phyloP scores from a whole-genome alignment of 1,140 invertebrate species.

The Tetramorium simillimum region DNA sequence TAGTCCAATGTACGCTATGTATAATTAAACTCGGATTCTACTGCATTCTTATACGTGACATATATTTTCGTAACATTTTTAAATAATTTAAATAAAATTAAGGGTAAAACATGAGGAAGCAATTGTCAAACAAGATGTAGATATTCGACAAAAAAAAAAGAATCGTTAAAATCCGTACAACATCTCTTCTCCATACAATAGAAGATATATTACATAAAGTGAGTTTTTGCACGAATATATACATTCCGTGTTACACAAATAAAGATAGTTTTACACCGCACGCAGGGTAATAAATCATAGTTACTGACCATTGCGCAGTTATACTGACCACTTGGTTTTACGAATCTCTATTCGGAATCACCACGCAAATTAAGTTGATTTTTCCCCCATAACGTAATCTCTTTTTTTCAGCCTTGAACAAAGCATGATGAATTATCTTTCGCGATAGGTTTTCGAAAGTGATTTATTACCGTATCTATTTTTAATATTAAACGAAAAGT shows the following conservation, averaged over 20 bases:
- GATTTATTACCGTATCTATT: neutral
- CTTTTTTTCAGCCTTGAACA: constrained; percentile 1
- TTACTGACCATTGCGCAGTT: constrained; percentile 11
- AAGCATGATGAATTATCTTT: constrained; percentile 14
- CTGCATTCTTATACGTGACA: neutral
- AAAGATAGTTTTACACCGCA: constrained; percentile 4
- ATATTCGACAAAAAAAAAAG: neutral
- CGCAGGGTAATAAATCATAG: constrained; percentile 18
- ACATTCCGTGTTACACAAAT: constrained; percentile 20
- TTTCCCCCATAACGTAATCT: neutral
- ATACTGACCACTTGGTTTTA: constrained; percentile 35
- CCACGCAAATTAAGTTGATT: constrained; percentile 25
- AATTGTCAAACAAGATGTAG: neutral
- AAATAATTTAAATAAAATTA: neutral
- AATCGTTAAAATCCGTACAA: neutral
- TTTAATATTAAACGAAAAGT: neutral
- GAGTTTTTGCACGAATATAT: constrained; percentile 5
- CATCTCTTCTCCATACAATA: neutral
- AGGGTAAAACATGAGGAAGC: neutral
- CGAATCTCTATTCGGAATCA: constrained; percentile 30
- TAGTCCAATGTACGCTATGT: neutral
- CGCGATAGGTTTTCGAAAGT: neutral
- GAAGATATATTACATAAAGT: neutral
- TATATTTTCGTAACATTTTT: neutral
- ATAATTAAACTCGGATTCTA: neutral